Evolutionary conservation across 2,797 vertebrate genomes (phyloP).

Genomic region (Rhinatrema bivittatum): DNA sequence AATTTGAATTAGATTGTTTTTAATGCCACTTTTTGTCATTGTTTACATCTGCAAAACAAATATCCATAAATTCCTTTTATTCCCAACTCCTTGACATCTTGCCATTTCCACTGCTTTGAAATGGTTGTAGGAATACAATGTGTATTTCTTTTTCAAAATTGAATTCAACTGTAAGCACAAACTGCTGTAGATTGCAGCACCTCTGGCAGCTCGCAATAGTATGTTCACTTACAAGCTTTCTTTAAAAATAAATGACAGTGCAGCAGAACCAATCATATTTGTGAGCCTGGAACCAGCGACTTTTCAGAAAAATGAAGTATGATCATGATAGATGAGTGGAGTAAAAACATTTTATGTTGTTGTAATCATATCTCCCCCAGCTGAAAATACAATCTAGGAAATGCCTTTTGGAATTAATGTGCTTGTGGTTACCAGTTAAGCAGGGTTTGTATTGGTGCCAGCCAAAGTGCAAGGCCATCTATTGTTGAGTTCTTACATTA

Average conservation of each 20-base stretch:
- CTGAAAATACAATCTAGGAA: constrained; percentile 10
- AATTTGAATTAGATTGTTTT: too few species aligned
- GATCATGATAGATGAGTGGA: constrained; percentile 5
- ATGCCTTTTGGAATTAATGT: not conserved
- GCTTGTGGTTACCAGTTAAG: not conserved
- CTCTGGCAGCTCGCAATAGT: not conserved
- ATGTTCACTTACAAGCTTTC: not conserved
- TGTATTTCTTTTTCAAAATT: not conserved
- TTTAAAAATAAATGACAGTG: not conserved
- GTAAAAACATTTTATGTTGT: constrained; percentile 3
- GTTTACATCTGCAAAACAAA: not conserved
- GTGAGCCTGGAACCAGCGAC: not conserved
- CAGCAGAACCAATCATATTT: not conserved
- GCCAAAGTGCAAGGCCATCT: not conserved
- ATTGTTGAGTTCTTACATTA: too few species aligned
- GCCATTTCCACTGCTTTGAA: not conserved
- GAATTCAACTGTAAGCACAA: accelerated
- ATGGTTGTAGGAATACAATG: too few species aligned
- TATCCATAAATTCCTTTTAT: not conserved
- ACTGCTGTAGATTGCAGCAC: accelerated
- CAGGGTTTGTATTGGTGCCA: not conserved
- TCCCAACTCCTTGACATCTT: not conserved
- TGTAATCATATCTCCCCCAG: constrained; percentile 1
- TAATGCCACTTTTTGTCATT: too few species aligned
- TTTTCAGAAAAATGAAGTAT: not conserved